phyloP scores from a whole-genome alignment of 2,888 invertebrate genomes.

The Cataglyphis livida region DNA sequence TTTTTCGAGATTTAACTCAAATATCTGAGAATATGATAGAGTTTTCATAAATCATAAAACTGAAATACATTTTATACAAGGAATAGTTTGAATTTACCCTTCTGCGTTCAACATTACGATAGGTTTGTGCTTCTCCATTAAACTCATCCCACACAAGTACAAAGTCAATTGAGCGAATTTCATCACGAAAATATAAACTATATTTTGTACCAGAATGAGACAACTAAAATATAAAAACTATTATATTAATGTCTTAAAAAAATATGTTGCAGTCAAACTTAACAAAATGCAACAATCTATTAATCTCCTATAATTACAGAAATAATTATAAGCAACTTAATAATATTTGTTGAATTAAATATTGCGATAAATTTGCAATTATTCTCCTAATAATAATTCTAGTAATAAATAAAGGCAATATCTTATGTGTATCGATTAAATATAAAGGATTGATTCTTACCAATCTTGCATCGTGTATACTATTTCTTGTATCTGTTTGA shows the following conservation, averaged over 20 bases:
- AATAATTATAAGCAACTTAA: background rate
- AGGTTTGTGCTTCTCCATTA: constrained; percentile 86
- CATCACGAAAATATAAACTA: constrained; percentile 89
- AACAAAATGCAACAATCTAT: background rate
- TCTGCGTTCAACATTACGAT: constrained; percentile 73
- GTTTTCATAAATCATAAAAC: background rate
- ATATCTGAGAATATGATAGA: constrained; percentile 84
- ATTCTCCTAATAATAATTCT: background rate
- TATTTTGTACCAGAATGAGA: constrained; percentile 71
- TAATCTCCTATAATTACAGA: background rate
- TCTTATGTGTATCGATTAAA: background rate
- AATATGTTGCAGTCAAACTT: background rate
- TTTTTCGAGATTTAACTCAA: constrained; percentile 90
- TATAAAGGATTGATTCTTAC: constrained; percentile 62
- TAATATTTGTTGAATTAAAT: background rate
- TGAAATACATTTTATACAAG: background rate
- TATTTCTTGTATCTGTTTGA: constrained; percentile 72
- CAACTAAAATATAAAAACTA: constrained; percentile 61
- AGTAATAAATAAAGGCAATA: background rate
- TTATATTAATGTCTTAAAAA: background rate
- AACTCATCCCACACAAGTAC: constrained; percentile 91
- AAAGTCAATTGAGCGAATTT: constrained; percentile 91
- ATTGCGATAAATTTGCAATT: background rate
- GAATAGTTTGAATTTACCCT: constrained; percentile 69
- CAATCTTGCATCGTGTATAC: constrained; percentile 66